phyloP scores from a whole-genome alignment of 2,888 invertebrate species.

The Leptinotarsa haldemani region DNA sequence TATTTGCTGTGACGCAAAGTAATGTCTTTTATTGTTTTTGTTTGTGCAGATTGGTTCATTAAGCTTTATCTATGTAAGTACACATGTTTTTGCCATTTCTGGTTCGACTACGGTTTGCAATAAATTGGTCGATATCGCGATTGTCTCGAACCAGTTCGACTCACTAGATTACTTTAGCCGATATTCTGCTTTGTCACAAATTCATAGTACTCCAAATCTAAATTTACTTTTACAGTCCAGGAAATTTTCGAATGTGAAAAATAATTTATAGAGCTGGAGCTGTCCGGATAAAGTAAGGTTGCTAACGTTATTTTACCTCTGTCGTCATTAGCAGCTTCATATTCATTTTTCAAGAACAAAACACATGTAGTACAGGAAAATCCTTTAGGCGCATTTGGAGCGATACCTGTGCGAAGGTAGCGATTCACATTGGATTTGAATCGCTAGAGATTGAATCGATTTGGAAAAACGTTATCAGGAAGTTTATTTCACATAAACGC shows the following conservation, averaged over 20 bases:
- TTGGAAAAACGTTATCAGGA: too few relatives aligned
- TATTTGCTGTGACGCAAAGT: conserved; percentile 49
- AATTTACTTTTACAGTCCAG: background rate
- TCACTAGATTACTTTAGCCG: conserved; percentile 52
- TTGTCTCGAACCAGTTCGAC: conserved; percentile 60
- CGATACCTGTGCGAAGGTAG: too few relatives aligned
- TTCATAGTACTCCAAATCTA: conserved; percentile 32
- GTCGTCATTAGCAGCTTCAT: too few relatives aligned
- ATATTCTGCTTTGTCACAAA: conserved; percentile 50
- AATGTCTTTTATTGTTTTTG: conserved; percentile 53
- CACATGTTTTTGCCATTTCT: conserved; percentile 64
- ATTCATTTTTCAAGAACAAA: too few relatives aligned
- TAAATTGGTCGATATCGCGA: conserved; percentile 62
- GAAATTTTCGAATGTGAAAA: background rate
- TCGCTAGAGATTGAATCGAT: too few relatives aligned
- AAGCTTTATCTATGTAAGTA: conserved; percentile 61
- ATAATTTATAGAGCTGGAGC: too few relatives aligned
- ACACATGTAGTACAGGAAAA: too few relatives aligned
- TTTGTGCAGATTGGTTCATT: conserved; percentile 61
- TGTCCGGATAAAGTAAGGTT: too few relatives aligned
- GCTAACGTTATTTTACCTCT: background rate
- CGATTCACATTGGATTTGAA: too few relatives aligned
- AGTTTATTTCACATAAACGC: too few relatives aligned
- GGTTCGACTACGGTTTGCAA: conserved; percentile 57
- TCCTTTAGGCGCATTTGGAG: too few relatives aligned